Evolutionary conservation across 2,797 vertebrate genomes (phyloP).

Genomic region (Spheniscus humboldti): DNA sequence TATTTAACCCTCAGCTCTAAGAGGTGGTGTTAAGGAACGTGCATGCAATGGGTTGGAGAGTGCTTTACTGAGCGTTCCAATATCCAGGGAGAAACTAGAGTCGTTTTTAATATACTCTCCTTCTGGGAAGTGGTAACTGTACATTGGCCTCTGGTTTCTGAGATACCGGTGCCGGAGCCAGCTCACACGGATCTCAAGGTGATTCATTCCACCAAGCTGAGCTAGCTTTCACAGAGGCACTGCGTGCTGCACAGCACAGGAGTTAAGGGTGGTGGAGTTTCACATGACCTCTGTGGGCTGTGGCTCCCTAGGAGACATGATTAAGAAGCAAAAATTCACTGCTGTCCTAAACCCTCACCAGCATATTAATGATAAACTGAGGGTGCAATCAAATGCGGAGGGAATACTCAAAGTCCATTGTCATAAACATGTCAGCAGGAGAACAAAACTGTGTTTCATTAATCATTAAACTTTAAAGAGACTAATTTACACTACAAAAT

Average conservation of each 20-base stretch:
- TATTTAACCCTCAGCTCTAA: neutral
- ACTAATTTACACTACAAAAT: neutral
- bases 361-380: slow-evolving; percentile 24
- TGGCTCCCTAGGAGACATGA: neutral
- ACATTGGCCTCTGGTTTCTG: neutral
- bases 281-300: neutral
- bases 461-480: neutral
- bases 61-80: neutral
- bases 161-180: neutral
- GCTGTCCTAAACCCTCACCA: neutral
- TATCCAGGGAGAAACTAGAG: neutral
- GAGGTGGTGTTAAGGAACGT: neutral
- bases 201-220: neutral
- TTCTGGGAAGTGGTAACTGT: neutral
- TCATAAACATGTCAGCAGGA: neutral
- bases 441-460: neutral
- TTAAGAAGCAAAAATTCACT: neutral
- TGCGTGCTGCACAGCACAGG: neutral
- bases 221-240: neutral
- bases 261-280: neutral
- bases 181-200: neutral
- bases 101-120: neutral
- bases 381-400: accelerated
- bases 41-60: neutral
- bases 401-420: neutral